Conservation (phyloP, 2,113 vertebrate species). For the Fregata magnificens region DNA sequence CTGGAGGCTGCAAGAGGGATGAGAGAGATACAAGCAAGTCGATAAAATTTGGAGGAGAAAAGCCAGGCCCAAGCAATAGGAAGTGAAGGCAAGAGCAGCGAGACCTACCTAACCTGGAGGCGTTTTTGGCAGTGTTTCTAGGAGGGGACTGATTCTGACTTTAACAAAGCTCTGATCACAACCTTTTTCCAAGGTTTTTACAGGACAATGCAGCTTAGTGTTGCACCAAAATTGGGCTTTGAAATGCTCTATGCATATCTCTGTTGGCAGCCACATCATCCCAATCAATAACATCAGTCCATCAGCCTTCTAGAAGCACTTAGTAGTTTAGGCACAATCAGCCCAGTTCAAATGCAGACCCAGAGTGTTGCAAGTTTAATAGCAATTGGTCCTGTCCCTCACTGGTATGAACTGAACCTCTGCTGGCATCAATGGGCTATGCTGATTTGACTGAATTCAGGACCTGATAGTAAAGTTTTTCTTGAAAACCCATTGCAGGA, state of each 20-base stretch:
- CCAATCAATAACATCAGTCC: slow-evolving; percentile 2
- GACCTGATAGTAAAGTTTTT: background rate
- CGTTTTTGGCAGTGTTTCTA: background rate
- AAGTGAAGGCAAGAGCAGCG: background rate
- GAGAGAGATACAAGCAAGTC: background rate
- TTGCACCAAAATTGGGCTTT: background rate
- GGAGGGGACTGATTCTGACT: background rate
- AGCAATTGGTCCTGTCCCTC: background rate
- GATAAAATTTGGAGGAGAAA: background rate
- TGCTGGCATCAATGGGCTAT: background rate
- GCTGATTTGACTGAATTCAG: background rate
- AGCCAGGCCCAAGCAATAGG: background rate
- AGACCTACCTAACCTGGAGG: background rate
- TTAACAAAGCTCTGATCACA: background rate
- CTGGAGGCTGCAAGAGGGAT: background rate
- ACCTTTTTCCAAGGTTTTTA: background rate
- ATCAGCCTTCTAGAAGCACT: background rate
- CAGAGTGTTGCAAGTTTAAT: background rate
- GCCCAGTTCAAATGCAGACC: background rate
- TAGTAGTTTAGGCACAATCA: background rate
- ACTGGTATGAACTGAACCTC: background rate
- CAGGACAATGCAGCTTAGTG: background rate
- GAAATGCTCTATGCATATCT: background rate
- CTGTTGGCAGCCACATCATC: background rate
- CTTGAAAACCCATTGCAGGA: background rate